Conservation (phyloP, 2,888 invertebrate species). For the Diabrotica balteata region DNA sequence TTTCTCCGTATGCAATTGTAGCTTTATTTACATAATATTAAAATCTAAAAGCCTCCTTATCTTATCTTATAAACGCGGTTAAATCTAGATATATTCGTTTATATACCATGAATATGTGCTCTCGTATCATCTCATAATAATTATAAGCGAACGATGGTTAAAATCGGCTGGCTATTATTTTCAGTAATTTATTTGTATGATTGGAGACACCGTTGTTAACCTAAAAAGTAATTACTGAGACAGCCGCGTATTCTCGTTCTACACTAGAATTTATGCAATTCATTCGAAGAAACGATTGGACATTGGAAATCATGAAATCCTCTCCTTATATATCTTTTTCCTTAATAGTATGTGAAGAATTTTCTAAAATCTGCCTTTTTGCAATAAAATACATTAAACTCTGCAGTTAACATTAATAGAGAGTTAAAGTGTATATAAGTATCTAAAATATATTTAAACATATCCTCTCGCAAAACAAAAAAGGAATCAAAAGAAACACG, state of each 20-base stretch:
- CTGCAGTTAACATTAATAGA: no score
- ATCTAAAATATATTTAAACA: no score
- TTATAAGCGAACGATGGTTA: conserved; percentile 1
- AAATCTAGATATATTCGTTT: no score
- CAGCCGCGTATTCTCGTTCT: conserved; percentile 1
- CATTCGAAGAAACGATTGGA: conserved; percentile 14
- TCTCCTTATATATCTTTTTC: conserved; percentile 10
- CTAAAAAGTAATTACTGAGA: conserved; percentile 5
- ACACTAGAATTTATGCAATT: conserved; percentile 9
- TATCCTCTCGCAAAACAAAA: no score
- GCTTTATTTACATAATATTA: no score
- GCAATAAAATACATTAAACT: not conserved
- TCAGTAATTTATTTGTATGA: not conserved
- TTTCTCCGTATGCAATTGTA: no score
- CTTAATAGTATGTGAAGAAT: conserved; percentile 9
- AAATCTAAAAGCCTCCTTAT: no score
- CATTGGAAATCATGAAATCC: conserved; percentile 18
- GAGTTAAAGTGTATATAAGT: no score
- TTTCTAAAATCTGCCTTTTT: conserved; percentile 8
- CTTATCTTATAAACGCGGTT: no score
- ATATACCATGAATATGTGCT: not conserved
- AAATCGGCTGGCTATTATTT: not conserved
- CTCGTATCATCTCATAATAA: not conserved
- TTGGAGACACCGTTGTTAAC: conserved; percentile 8
- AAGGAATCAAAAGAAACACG: no score